Evolutionary conservation across 2,113 vertebrate genomes (phyloP).

Genomic region (Gallinago undulata): DNA sequence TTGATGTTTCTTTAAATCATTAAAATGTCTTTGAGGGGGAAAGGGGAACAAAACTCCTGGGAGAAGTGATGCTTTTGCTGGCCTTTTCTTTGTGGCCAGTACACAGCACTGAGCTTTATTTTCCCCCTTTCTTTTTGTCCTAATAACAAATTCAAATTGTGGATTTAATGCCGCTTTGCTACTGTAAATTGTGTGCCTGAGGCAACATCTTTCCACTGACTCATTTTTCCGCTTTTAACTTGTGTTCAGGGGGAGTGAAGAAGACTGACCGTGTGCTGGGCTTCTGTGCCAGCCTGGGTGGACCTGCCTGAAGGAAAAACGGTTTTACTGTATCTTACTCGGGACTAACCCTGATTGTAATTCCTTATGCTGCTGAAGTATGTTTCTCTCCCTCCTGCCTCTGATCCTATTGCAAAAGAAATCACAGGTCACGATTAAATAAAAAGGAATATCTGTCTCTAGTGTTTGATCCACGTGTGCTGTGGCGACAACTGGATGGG

Average conservation of each 20-base stretch:
- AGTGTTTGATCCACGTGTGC: not conserved
- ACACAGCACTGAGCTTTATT: not conserved
- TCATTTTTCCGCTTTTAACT: not conserved
- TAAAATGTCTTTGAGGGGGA: not conserved
- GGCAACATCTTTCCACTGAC: not conserved
- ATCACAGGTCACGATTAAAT: not conserved
- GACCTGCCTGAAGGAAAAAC: not conserved
- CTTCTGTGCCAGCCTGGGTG: not conserved
- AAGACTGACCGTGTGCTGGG: not conserved
- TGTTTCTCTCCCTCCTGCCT: not conserved
- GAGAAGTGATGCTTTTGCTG: not conserved
- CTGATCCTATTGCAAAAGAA: not conserved
- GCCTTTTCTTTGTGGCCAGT: not conserved
- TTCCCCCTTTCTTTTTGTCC: not conserved
- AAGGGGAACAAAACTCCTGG: not conserved
- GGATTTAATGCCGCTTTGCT: not conserved
- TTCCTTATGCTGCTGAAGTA: not conserved
- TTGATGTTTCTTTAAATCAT: not conserved
- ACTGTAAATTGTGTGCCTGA: not conserved
- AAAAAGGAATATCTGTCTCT: not conserved
- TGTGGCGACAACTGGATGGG: not conserved
- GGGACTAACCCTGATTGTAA: not conserved
- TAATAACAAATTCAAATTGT: not conserved
- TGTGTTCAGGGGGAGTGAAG: not conserved
- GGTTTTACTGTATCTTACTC: not conserved